These are phyloP conservation scores for Sceliomorpha sp. DNA, from an alignment of 2,888 invertebrate genomes.

Conservation along the genomic window DNA sequence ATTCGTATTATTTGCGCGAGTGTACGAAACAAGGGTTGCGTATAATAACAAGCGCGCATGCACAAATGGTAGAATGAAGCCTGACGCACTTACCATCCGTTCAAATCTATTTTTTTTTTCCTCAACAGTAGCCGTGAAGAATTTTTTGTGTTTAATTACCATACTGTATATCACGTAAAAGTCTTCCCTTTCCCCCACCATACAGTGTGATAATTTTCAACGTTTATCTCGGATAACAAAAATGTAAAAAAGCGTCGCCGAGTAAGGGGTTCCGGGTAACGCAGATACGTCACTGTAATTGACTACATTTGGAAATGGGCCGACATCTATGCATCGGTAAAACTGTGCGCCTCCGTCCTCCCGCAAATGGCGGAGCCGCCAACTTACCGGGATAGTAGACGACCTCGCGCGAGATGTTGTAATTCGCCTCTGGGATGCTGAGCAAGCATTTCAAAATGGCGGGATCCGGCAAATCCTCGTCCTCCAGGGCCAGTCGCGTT, in stretches of 20 bases:
- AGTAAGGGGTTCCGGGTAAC: too few relatives aligned
- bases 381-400: constrained; percentile 75
- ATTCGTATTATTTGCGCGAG: constrained; percentile 25
- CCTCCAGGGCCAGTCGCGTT: constrained; percentile 69
- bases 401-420: constrained; percentile 69
- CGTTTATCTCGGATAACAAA: too few relatives aligned
- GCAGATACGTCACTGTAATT: too few relatives aligned
- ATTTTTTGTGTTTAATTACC: too few relatives aligned
- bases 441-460: constrained; percentile 72
- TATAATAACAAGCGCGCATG: constrained; percentile 47
- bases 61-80: constrained; percentile 33
- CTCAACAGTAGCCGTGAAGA: too few relatives aligned
- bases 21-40: constrained; percentile 22
- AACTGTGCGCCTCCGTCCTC: constrained; percentile 20
- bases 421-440: constrained; percentile 72
- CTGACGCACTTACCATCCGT: constrained; percentile 45
- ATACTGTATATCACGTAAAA: too few relatives aligned
- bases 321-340: neutral
- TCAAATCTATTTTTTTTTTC: constrained; percentile 12
- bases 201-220: too few relatives aligned
- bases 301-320: constrained; percentile 1
- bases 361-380: constrained; percentile 11
- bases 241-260: too few relatives aligned
- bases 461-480: constrained; percentile 68
- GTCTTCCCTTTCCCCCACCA: too few relatives aligned